phyloP scores from a whole-genome alignment of 1,140 invertebrate species.

The Drosophila leontia region DNA sequence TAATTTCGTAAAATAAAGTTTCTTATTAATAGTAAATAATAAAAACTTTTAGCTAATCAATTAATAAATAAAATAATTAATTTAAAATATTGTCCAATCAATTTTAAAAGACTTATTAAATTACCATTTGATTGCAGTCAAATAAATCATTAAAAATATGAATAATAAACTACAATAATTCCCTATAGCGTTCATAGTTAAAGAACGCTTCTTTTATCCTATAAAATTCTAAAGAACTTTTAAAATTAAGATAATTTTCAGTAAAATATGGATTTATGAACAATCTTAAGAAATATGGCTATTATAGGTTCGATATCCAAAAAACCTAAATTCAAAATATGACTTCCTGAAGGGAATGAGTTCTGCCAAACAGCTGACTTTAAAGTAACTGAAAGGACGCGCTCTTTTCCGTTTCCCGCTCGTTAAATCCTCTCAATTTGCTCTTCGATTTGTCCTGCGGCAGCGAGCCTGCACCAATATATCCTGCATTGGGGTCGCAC shows the following conservation, averaged over 20 bases:
- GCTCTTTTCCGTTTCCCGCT: background rate
- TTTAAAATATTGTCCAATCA: no score
- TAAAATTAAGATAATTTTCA: background rate
- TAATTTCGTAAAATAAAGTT: no score
- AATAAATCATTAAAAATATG: no score
- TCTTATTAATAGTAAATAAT: no score
- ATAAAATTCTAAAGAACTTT: background rate
- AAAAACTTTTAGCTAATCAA: no score
- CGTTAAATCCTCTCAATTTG: slow-evolving; percentile 3
- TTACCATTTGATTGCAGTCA: no score
- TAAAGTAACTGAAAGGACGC: background rate
- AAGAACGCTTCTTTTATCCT: no score
- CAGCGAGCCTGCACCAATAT: slow-evolving; percentile 36
- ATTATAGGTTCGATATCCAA: no score
- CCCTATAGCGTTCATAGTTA: no score
- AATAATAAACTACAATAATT: background rate
- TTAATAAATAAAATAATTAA: no score
- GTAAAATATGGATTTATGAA: background rate
- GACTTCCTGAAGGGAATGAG: background rate
- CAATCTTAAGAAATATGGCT: background rate
- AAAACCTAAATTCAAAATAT: background rate
- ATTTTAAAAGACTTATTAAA: no score
- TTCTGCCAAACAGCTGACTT: slow-evolving; percentile 16
- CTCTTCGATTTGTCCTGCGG: slow-evolving; percentile 2
- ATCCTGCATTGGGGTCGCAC: slow-evolving; percentile 35